phyloP scores from a whole-genome alignment of 2,113 vertebrate species.

The Bubo bubo region DNA sequence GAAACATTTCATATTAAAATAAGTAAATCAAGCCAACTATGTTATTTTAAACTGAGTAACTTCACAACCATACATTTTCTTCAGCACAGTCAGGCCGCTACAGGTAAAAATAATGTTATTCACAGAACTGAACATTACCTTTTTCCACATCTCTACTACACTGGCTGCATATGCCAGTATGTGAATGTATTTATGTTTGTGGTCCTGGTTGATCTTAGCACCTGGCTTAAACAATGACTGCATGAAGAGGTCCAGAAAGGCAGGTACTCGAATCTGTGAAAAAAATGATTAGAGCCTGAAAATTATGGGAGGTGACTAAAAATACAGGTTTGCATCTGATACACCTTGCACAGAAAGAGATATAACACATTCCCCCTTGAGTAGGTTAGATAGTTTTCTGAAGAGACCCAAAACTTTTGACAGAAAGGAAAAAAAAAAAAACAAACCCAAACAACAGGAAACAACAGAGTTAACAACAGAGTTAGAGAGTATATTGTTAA shows the following conservation, averaged over 20 bases:
- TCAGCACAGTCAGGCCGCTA: neutral
- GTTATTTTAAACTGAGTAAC: neutral
- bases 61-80: neutral
- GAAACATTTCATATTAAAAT: neutral
- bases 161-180: slow-evolving; percentile 96
- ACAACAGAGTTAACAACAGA: neutral
- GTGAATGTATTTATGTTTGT: slow-evolving; percentile 98
- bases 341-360: neutral
- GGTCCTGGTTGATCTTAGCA: slow-evolving; percentile 98
- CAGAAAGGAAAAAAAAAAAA: neutral
- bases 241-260: slow-evolving; percentile 98
- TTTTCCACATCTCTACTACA: slow-evolving; percentile 98
- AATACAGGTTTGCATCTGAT: neutral
- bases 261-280: slow-evolving; percentile 91
- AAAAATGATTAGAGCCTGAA: neutral
- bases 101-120: neutral
- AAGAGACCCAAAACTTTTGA: neutral
- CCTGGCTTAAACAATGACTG: slow-evolving; percentile 96
- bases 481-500: neutral
- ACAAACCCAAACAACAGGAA: too few relatives aligned
- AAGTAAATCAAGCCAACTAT: neutral
- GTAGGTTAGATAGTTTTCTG: neutral
- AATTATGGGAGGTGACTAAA: neutral
- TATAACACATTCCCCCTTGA: neutral
- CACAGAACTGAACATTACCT: slow-evolving; percentile 75